These are phyloP conservation scores for Dryomyza anilis DNA, from an alignment of 2,888 invertebrate species.

Conservation along the genomic window DNA sequence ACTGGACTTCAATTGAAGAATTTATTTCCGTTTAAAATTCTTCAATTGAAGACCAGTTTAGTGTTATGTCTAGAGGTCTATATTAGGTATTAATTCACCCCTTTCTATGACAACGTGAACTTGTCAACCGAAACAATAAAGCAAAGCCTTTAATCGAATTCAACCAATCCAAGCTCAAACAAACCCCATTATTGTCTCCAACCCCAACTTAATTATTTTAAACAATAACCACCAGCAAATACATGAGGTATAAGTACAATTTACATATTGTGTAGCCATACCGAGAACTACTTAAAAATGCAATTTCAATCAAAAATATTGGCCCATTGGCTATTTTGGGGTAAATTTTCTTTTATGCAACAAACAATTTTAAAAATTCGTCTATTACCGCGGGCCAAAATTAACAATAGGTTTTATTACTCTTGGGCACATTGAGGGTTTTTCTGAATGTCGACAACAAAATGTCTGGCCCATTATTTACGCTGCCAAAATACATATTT, in stretches of 20 bases:
- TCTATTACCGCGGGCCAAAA: neutral
- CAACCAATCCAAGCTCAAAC: too few relatives aligned
- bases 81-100: too few relatives aligned
- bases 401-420: neutral
- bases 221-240: too few relatives aligned
- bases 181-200: too few relatives aligned
- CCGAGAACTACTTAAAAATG: slow-evolving; percentile 42
- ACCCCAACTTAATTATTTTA: too few relatives aligned
- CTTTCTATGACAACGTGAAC: too few relatives aligned
- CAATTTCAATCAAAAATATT: slow-evolving; percentile 38
- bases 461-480: neutral
- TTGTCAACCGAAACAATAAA: too few relatives aligned
- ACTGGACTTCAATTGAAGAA: neutral
- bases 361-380: neutral
- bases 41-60: neutral
- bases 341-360: too few relatives aligned
- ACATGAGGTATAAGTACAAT: too few relatives aligned
- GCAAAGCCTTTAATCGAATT: too few relatives aligned
- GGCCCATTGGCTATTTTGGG: neutral
- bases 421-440: neutral
- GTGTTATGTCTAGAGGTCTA: too few relatives aligned
- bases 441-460: neutral
- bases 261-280: slow-evolving; percentile 5
- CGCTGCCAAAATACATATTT: too few relatives aligned
- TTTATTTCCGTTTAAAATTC: neutral